These are phyloP conservation scores for Ophioninae sp. DNA, from an alignment of 2,888 invertebrate species.

Conservation along the genomic window DNA sequence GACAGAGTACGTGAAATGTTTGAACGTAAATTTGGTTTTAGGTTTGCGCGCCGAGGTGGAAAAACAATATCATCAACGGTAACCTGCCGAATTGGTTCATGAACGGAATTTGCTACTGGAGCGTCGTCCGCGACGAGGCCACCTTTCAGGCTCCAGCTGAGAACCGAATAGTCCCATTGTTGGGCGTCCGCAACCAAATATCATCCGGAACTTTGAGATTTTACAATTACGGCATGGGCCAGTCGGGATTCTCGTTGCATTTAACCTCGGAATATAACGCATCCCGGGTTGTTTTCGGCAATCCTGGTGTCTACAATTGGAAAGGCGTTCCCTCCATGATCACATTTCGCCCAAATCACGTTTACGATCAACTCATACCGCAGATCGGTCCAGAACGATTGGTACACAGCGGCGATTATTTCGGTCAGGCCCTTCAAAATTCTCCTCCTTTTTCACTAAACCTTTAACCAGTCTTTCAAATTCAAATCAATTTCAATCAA, in stretches of 20 bases:
- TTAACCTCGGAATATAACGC: constrained; percentile 47
- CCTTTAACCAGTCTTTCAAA: too few relatives aligned
- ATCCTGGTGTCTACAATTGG: constrained; percentile 77
- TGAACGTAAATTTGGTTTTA: constrained; percentile 56
- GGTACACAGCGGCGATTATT: constrained; percentile 41
- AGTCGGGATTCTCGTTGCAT: constrained; percentile 73
- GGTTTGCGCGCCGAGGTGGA: constrained; percentile 81
- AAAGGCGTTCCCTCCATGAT: constrained; percentile 69
- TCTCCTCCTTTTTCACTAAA: background rate
- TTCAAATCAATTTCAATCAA: too few relatives aligned
- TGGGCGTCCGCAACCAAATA: constrained; percentile 34
- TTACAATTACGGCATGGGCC: constrained; percentile 69
- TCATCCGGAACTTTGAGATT: constrained; percentile 28
- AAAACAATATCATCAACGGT: constrained; percentile 59
- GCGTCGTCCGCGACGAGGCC: constrained; percentile 8
- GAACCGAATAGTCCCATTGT: constrained; percentile 46
- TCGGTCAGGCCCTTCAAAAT: constrained; percentile 41
- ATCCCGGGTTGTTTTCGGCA: constrained; percentile 73
- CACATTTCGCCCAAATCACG: background rate
- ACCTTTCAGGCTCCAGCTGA: constrained; percentile 59
- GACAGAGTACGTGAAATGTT: too few relatives aligned
- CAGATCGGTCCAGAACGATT: constrained; percentile 27
- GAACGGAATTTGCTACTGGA: constrained; percentile 75
- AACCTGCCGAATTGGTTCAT: constrained; percentile 63
- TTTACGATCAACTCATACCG: constrained; percentile 21